Conservation (phyloP, 2,888 invertebrate genomes). For the Drosophila imparisetae region DNA sequence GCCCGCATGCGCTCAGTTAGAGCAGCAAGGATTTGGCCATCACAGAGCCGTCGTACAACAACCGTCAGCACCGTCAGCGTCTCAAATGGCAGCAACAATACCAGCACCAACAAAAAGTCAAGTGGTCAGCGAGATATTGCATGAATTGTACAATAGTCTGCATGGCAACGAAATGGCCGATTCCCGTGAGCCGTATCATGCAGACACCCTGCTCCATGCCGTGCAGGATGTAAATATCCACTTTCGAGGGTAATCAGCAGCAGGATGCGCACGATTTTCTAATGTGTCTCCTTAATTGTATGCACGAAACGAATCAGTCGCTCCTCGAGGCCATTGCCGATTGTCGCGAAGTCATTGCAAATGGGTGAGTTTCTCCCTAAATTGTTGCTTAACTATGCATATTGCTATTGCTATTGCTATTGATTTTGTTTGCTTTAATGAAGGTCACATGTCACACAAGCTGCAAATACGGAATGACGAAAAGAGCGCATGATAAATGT, state of each 20-base stretch:
- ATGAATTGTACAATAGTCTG: slow-evolving; percentile 90
- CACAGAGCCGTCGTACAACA: slow-evolving; percentile 84
- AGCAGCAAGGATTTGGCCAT: slow-evolving; percentile 92
- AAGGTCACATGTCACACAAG: slow-evolving; percentile 77
- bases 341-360: slow-evolving; percentile 85
- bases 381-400: slow-evolving; percentile 43
- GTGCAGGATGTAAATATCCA: slow-evolving; percentile 90
- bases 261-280: slow-evolving; percentile 97
- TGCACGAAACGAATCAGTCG: slow-evolving; percentile 92
- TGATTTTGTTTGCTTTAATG: slow-evolving; percentile 79
- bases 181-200: slow-evolving; percentile 91
- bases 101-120: slow-evolving; percentile 81
- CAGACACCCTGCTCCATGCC: slow-evolving; percentile 92
- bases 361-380: slow-evolving; percentile 78
- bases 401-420: slow-evolving; percentile 60
- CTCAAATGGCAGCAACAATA: slow-evolving; percentile 48
- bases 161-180: slow-evolving; percentile 90
- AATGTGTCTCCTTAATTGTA: slow-evolving; percentile 93
- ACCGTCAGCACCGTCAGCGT: slow-evolving; percentile 37
- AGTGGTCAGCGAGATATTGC: slow-evolving; percentile 92
- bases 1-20: slow-evolving; percentile 91
- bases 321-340: slow-evolving; percentile 87
- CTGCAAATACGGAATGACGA: slow-evolving; percentile 43
- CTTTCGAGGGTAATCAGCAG: slow-evolving; percentile 94
- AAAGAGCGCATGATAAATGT: slow-evolving; percentile 56